A percentile compares a stretch with the other conserved stretches of the same genome.
phyloP scores from a whole-genome alignment of 1,140 invertebrate species.

The Colletes gigas region DNA sequence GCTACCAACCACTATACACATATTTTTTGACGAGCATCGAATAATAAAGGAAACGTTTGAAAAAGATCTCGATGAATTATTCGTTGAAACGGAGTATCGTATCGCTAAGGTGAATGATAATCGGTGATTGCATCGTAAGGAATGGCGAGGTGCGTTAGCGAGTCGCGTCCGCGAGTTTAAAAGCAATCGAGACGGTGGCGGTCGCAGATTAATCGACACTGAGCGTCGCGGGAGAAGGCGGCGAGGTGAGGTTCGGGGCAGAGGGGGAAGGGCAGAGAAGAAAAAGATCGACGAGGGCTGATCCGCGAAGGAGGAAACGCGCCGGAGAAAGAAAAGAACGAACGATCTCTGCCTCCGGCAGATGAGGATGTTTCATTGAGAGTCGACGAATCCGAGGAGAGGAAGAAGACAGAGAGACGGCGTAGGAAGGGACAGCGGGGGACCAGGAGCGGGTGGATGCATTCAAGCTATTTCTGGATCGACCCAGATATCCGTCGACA shows the following conservation, averaged over 20 bases:
- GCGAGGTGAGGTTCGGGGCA: too few species aligned
- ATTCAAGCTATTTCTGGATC: conserved; percentile 77
- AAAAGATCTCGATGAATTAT: too few species aligned
- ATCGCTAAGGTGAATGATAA: conserved; percentile 62
- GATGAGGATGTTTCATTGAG: conserved; percentile 68
- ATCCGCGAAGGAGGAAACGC: conserved; percentile 19
- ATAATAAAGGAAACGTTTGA: too few species aligned
- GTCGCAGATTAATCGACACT: conserved; percentile 54
- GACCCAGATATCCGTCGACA: conserved; percentile 76
- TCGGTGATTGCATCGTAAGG: conserved; percentile 57
- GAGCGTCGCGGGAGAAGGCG: not conserved
- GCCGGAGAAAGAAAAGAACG: not conserved
- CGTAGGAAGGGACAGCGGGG: conserved; percentile 47
- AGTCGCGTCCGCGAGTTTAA: conserved; percentile 42
- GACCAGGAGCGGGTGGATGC: conserved; percentile 71
- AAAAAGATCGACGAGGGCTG: conserved; percentile 28
- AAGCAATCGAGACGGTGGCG: conserved; percentile 33
- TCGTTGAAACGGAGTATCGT: not conserved
- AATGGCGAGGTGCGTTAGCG: conserved; percentile 53
- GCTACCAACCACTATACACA: too few species aligned
- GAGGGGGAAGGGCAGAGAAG: not conserved
- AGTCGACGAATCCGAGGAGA: conserved; percentile 41
- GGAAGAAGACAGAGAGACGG: conserved; percentile 38
- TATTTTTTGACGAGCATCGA: too few species aligned
- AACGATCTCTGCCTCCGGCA: conserved; percentile 1